Base-by-base conservation (phyloP, 2,888 invertebrate species). In the Folsomia candida region DNA sequence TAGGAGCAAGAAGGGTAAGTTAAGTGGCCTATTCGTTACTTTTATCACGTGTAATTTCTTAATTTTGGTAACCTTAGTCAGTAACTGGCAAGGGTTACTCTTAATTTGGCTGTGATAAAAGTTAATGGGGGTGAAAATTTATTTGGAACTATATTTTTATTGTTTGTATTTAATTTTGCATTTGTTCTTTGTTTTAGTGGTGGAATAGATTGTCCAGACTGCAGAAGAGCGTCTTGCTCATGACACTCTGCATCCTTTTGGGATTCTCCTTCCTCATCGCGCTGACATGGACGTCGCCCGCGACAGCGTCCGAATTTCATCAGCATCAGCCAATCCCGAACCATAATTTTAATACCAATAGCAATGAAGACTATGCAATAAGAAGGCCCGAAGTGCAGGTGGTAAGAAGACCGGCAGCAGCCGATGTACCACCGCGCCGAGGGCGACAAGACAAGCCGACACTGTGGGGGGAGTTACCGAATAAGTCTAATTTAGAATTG, bases 121-220 rank as follows among this genome's bases (percentile, higher is more conserved):
- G 37, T 63, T 20, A 4, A 47, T 22, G n/a, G 20, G 3, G 51
- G 4, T n/a, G 47, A 60, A n/a, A n/a, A 20, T 4, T 57, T 26
- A 18, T 11, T n/a, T n/a, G n/a, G n/a, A n/a, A n/a, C n/a, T n/a
- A n/a, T n/a, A n/a, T 51, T 25, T 2, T 1, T 26, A 26, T 37
- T 24, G 26, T n/a, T 62, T 20, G 61, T 9, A 9, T 22, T 20
- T 61, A 26, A 25, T 25, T 11, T 25, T 22, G 22, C 63, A 20
- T 11, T 20, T 57, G 57, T 28, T 59, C 71, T 67, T 74, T 71
- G 78, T 88, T 88, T 68, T 84, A 93, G 93, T 87, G 89, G 85
- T 94, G 93, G 93, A 93, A 93, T 83, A 90, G 90, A 79, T 84
- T 94, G 69, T 93, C 93, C 22, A 87, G 93, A 79, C 88, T 93